Conservation (phyloP, 2,888 invertebrate species). For the Hyalella azteca region DNA sequence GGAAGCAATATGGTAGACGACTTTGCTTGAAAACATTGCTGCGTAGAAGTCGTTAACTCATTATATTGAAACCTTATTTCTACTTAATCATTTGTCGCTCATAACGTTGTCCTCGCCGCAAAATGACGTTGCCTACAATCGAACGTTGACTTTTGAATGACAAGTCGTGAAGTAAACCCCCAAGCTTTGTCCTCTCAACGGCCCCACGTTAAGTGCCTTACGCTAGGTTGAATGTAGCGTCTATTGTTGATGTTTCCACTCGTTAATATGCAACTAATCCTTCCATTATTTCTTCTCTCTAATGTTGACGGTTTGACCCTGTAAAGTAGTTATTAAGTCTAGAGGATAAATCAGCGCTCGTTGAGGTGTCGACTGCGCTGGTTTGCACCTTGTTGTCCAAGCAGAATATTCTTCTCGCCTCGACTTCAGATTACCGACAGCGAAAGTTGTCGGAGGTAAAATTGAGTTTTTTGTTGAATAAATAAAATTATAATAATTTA, state of each 20-base stretch:
- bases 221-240: too few species aligned
- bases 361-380: too few species aligned
- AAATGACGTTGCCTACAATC: not conserved
- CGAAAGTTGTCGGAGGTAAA: too few species aligned
- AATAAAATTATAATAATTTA: too few species aligned
- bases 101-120: not conserved
- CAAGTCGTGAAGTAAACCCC: not conserved
- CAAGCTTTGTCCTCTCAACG: not conserved
- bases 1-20: not conserved
- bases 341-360: too few species aligned
- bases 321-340: too few species aligned
- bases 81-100: not conserved
- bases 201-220: too few species aligned
- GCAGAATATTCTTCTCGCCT: too few species aligned
- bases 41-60: not conserved
- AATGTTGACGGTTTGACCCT: constrained; percentile 9
- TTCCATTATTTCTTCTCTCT: not conserved
- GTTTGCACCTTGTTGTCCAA: too few species aligned
- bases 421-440: too few species aligned
- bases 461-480: too few species aligned
- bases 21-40: not conserved
- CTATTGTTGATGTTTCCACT: not conserved
- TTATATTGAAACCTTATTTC: not conserved
- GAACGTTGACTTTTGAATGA: not conserved
- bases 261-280: not conserved